Evolutionary conservation across 1,140 invertebrate genomes (phyloP), one percentile per base, ranked within the genome.

Genomic region (Zaprionus vittiger): DNA sequence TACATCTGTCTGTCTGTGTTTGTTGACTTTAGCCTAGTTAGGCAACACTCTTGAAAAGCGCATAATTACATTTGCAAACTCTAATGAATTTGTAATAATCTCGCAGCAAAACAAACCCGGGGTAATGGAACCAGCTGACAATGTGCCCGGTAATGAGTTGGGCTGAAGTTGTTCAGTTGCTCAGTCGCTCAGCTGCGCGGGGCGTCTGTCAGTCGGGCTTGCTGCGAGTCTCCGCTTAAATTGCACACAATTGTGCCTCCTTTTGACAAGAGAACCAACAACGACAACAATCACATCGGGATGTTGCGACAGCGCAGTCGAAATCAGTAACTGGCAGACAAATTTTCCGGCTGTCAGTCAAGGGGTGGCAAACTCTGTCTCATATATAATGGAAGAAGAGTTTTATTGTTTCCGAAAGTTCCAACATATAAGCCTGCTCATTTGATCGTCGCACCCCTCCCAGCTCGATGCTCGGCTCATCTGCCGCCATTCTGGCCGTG

Each of bases 51-150:
- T 68, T 49, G 9, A 61, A 54, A 61, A 67, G 71, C 63, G 69
- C 69, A 79, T 86, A 86, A 81, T 79, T 79, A 73, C 65, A 55
- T 71, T 56, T 37, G 57, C 38, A 34, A 70, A 56, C 61, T 74
- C 34, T 65, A 81, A 87, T 87, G 81, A 81, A 87, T 77, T 79
- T 76, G 66, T 89, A 89, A 89, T 83, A 47, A 73, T 61, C 69
- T 54, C n/a, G 20, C 37, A 73, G 62, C 22, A 52, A 60, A 66
- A 56, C 44, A 66, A 77, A 61, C 34, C 62, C 26, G 34, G 52
- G 65, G 47, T 31, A 22, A 31, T n/a, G 55, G 38, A 9, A 28
- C 11, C 47, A 63, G 34, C 68, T 63, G 61, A 84, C 78, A 84
- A 85, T 85, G 60, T 41, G 52, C 49, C 59, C 5, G 63, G 56